Percentiles rank a stretch among this genome's conserved stretches.
phyloP scores from a whole-genome alignment of 1,140 invertebrate species.

The Matsumurasca onukii region DNA sequence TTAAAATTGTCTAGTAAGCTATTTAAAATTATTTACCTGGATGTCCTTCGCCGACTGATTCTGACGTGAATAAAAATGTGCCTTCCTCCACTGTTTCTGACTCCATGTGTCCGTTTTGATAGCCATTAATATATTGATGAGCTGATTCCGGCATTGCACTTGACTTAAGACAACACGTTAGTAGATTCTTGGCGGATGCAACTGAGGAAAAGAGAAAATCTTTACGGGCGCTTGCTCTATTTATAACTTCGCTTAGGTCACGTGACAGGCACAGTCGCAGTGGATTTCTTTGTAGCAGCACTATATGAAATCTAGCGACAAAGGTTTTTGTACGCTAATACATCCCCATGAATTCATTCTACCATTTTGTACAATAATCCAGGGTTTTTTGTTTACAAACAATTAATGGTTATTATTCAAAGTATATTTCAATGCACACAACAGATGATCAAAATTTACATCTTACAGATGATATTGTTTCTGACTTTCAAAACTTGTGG shows the following conservation, averaged over 20 bases:
- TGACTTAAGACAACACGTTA: neutral
- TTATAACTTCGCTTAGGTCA: slow-evolving; percentile 25
- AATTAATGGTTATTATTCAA: no score
- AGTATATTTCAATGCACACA: no score
- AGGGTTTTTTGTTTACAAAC: no score
- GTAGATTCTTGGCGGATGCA: neutral
- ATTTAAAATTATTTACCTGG: slow-evolving; percentile 90
- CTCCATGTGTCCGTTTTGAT: slow-evolving; percentile 64
- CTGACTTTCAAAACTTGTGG: no score
- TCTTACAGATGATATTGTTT: no score
- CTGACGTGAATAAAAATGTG: slow-evolving; percentile 96
- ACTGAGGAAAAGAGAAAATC: slow-evolving; percentile 30
- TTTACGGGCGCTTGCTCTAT: neutral
- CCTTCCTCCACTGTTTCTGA: slow-evolving; percentile 78
- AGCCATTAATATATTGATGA: slow-evolving; percentile 41
- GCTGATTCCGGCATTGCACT: slow-evolving; percentile 41
- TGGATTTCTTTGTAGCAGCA: no score
- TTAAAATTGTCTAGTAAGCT: neutral
- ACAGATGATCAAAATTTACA: no score
- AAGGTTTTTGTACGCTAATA: no score
- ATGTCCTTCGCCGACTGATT: slow-evolving; percentile 98
- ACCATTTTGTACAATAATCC: no score
- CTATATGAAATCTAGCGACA: no score
- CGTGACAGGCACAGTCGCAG: slow-evolving; percentile 23
- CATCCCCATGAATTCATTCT: no score